Evolutionary conservation across 2,113 vertebrate genomes (phyloP), one percentile per base, ranked within the genome.

Genomic region (Microcebus ravelobensis): DNA sequence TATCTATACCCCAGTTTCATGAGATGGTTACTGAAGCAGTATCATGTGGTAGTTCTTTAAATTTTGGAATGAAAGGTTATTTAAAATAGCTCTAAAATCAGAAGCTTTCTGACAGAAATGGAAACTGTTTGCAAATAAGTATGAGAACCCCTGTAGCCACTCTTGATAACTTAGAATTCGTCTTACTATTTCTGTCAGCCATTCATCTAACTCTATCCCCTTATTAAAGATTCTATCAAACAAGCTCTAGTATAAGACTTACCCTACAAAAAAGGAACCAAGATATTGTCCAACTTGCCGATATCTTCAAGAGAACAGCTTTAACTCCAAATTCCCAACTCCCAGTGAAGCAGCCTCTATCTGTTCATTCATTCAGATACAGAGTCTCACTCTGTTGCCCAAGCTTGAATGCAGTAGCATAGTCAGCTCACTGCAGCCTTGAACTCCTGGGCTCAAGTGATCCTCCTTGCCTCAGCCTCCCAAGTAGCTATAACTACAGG

Each of bases 1-100:
- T 91, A 4, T 83, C 59, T 81, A 23, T 29, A 91, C 31, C 6
- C 20, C 39, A 92, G 8, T 90, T 70, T 84, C 34, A 85, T 55
- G 42, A 88, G 74, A 80, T 90, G 20, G 84, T 71, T 82, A 92
- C 31, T 92, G 45, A 92, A 76, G 36, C 39, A 89, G 27, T 81
- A 82, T 81, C n/a, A 36, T 87, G 25, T 50, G n/a, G n/a, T 50
- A 83, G 39, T 80, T 70, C 45, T 71, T 94, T 79, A 94, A 63
- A 90, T 86, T 90, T 94, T 82, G 2, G 52, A 94, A 68, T 55
- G 76, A 76, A 59, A 87, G 12, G 11, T 83, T 39, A 96, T 90
- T 87, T 95, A 76, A 95, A 95, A 57, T 88, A 84, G 15, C 17
- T 67, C 96, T 91, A 90, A 93, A 86, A 94, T 59, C 17, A 81